Conservation (phyloP, 2,888 invertebrate genomes). For the Diarsia mendica region DNA sequence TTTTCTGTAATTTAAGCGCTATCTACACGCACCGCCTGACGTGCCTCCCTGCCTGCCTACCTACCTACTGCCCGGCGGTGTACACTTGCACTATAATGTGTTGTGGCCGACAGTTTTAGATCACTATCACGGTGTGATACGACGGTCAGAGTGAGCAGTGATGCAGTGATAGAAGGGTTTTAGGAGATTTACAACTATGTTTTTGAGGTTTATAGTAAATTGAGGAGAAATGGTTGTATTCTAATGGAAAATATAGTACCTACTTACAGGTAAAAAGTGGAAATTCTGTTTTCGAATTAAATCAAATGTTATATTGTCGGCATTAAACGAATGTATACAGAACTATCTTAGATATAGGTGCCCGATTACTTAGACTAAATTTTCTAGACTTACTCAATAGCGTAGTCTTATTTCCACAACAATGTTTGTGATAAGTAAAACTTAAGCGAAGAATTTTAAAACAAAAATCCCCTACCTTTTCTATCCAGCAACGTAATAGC, state of each 20-base stretch:
- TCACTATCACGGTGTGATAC: slow-evolving; percentile 37
- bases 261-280: background rate
- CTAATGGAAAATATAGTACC: no score
- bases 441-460: background rate
- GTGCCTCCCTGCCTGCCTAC: slow-evolving; percentile 13
- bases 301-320: background rate
- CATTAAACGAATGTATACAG: background rate
- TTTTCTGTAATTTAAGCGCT: slow-evolving; percentile 81
- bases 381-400: no score
- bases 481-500: background rate
- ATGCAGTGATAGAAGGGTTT: slow-evolving; percentile 1
- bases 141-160: background rate
- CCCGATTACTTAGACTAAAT: background rate
- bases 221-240: background rate
- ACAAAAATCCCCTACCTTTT: background rate
- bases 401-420: no score
- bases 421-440: background rate
- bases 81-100: slow-evolving; percentile 30
- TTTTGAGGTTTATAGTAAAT: background rate
- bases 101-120: slow-evolving; percentile 25
- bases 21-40: slow-evolving; percentile 68
- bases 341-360: background rate
- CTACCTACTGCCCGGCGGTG: slow-evolving; percentile 22
- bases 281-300: background rate
- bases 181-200: slow-evolving; percentile 25